phyloP scores from a whole-genome alignment of 2,888 invertebrate species.

The Zelleria hepariella region DNA sequence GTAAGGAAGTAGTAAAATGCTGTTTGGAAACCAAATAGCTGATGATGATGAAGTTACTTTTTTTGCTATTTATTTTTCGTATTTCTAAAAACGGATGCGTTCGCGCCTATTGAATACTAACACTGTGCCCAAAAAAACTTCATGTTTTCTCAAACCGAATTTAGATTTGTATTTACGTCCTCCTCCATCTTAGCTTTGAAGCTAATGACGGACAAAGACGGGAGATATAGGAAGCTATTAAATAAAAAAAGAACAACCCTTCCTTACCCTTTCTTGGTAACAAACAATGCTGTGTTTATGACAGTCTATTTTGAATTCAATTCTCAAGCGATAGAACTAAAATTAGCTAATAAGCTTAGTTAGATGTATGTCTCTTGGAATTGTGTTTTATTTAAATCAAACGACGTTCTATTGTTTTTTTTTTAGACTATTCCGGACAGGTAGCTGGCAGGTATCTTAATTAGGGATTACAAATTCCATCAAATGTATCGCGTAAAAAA shows the following conservation, averaged over 20 bases:
- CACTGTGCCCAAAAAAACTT: constrained; percentile 43
- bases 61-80: constrained; percentile 51
- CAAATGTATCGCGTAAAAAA: too few relatives aligned
- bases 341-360: constrained; percentile 1
- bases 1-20: constrained; percentile 61
- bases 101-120: constrained; percentile 63
- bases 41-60: constrained; percentile 19
- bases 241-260: constrained; percentile 67
- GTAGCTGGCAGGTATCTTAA: constrained; percentile 46
- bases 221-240: constrained; percentile 54
- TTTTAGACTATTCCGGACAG: constrained; percentile 43
- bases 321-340: constrained; percentile 21
- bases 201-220: constrained; percentile 36
- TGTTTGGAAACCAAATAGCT: constrained; percentile 53
- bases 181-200: constrained; percentile 21
- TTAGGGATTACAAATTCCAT: constrained; percentile 15
- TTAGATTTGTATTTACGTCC: constrained; percentile 29
- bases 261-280: constrained; percentile 63
- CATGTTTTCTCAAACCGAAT: constrained; percentile 15
- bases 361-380: constrained; percentile 13
- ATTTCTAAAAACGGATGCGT: constrained; percentile 67
- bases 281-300: constrained; percentile 53
- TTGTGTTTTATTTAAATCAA: constrained; percentile 10
- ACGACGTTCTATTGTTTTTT: constrained; percentile 46
- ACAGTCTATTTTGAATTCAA: constrained; percentile 29